Evolutionary conservation across 2,113 vertebrate genomes (phyloP).

Genomic region (Anolis sagrei): DNA sequence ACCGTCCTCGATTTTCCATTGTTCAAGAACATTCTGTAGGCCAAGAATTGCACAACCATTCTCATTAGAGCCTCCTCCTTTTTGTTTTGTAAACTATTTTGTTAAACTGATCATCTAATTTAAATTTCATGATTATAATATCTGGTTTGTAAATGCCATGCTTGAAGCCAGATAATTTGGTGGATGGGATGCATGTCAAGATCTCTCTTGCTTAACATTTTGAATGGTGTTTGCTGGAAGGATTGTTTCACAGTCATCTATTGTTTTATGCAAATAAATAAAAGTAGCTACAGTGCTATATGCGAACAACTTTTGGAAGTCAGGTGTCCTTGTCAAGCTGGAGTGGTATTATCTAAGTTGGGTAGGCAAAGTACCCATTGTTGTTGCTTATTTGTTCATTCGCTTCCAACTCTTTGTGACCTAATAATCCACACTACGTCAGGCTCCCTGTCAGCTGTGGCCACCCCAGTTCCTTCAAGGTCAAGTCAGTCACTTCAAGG

Average conservation of each 20-base stretch:
- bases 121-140: not conserved
- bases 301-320: not conserved
- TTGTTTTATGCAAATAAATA: constrained; percentile 10
- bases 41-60: not conserved
- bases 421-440: too few species aligned
- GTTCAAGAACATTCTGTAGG: not conserved
- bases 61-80: not conserved
- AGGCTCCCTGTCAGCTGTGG: too few species aligned
- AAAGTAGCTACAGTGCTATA: not conserved
- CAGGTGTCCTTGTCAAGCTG: not conserved
- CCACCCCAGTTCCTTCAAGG: too few species aligned
- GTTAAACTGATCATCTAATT: not conserved
- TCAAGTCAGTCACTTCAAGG: too few species aligned
- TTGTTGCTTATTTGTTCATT: too few species aligned
- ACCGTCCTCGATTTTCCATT: not conserved
- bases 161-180: not conserved
- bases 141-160: not conserved
- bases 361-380: too few species aligned
- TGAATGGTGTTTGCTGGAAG: not conserved
- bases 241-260: not conserved
- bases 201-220: not conserved
- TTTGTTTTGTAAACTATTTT: not conserved
- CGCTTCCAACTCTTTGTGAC: too few species aligned
- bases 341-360: too few species aligned
- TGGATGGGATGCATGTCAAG: not conserved